Percentiles rank a stretch among this genome's conserved stretches.
Evolutionary conservation across 2,113 vertebrate species (phyloP).

Genomic region (Paratilapia polleni): DNA sequence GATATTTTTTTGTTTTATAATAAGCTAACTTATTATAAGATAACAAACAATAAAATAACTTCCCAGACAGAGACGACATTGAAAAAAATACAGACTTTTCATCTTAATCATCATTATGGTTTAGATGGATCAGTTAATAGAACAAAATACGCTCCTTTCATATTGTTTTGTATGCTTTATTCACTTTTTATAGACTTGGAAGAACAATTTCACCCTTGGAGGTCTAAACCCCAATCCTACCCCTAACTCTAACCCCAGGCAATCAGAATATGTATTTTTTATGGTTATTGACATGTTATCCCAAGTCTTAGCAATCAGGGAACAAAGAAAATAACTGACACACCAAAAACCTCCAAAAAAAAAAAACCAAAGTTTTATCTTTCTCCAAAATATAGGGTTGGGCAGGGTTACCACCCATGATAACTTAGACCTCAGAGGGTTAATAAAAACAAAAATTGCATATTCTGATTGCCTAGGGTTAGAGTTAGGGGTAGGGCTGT

Average conservation of each 20-base stretch:
- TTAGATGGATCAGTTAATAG: background rate
- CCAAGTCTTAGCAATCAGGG: no score
- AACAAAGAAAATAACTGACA: no score
- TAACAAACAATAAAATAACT: background rate
- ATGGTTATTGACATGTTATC: no score
- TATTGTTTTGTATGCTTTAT: no score
- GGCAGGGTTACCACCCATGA: fast-evolving
- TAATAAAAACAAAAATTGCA: no score
- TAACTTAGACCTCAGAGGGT: background rate
- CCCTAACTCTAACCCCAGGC: no score
- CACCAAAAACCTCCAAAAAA: background rate
- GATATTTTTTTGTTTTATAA: background rate
- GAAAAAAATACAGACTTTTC: background rate
- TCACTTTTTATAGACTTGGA: no score
- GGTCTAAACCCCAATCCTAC: no score
- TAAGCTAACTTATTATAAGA: background rate
- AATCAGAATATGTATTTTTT: no score
- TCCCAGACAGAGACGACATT: background rate
- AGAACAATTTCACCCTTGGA: no score
- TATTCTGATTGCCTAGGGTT: background rate
- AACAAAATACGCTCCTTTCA: no score
- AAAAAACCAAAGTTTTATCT: no score
- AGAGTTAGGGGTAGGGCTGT: background rate
- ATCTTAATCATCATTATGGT: background rate
- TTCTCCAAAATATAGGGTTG: background rate